Evolutionary conservation across 2,888 invertebrate species (phyloP), one percentile per base, ranked within the genome.

Genomic region (Arrhopalites spinosus): DNA sequence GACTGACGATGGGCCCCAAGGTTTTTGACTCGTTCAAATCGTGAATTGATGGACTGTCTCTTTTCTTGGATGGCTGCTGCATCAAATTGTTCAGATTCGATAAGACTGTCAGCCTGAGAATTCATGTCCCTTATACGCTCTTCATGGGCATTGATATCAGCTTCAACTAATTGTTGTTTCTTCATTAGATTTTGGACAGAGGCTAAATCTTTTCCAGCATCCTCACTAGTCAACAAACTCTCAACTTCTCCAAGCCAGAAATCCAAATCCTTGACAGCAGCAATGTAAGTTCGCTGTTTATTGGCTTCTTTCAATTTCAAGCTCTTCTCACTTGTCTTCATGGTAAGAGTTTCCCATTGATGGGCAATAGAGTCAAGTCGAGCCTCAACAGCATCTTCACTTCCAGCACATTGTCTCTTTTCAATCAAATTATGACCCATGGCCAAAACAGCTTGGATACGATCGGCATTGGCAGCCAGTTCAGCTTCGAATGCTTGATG

Each of bases 161-260:
- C 98, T 85, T 99, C 98, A 27, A 99, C 95, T 77, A 99, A 89
- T 87, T 98, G 97, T 86, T 98, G 98, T 85, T 97, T 96, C 89
- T 98, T 97, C 90, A 98, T 95, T 81, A 99, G 89, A 87, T 99
- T 98, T 88, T 99, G 98, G 30, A 98, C 98, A 0, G 97, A 96
- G 0, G 97, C 96, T 82, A 99, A 88, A 87, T 99, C 99, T 86
- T 98, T 98, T 80, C 98, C 98, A 66, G 96, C 93, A 87, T 98
- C 98, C 86, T 98, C 98, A 43, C 95, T 95, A 1, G 95, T 95
- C 83, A 98, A 86, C 79, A 98, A 88, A 85, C 95, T 95, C 85
- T 98, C 98, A 78, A 98, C 97, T 90, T 99, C 98, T 83, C 98
- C 98, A 75, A 99, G 91, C 99, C 99, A 99, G 88, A 99, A 99